Conservation (phyloP, 2,797 vertebrate genomes). For the Apogon talboti region DNA sequence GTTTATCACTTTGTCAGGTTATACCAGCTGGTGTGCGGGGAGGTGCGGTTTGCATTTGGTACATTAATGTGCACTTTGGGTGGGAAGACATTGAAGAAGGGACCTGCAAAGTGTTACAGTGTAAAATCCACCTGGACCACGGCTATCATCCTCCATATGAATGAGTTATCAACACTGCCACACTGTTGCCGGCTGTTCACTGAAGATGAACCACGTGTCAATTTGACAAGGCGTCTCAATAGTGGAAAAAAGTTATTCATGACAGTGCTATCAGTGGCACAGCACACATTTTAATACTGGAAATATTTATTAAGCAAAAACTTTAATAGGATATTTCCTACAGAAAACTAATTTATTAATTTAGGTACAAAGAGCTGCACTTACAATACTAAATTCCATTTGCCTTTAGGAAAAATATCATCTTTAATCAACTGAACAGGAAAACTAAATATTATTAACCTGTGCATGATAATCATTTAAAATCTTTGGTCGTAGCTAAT, state of each 20-base stretch:
- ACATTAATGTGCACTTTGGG: conserved; percentile 6
- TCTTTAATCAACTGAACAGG: conserved; percentile 26
- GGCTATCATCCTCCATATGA: conserved; percentile 71
- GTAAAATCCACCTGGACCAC: conserved; percentile 75
- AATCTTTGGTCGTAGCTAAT: conserved; percentile 43
- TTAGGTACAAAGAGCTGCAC: conserved; percentile 30
- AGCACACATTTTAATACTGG: conserved; percentile 2
- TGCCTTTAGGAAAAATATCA: conserved; percentile 58
- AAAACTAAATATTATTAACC: conserved; percentile 20
- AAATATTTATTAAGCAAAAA: neutral
- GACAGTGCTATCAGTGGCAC: neutral
- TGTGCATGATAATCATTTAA: neutral
- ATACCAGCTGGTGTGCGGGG: conserved; percentile 16
- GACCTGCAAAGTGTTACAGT: conserved; percentile 51
- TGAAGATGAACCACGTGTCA: conserved; percentile 65
- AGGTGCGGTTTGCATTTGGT: conserved; percentile 13
- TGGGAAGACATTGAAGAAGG: neutral
- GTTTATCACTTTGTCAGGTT: conserved; percentile 18
- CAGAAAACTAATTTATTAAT: conserved; percentile 51
- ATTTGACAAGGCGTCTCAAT: conserved; percentile 23
- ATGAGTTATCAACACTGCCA: conserved; percentile 71
- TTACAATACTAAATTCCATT: conserved; percentile 20
- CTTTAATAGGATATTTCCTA: conserved; percentile 20
- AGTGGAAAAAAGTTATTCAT: conserved; percentile 22
- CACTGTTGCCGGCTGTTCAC: conserved; percentile 63